Conservation (phyloP, 1,140 invertebrate species). For the Bombyx mandarina region DNA sequence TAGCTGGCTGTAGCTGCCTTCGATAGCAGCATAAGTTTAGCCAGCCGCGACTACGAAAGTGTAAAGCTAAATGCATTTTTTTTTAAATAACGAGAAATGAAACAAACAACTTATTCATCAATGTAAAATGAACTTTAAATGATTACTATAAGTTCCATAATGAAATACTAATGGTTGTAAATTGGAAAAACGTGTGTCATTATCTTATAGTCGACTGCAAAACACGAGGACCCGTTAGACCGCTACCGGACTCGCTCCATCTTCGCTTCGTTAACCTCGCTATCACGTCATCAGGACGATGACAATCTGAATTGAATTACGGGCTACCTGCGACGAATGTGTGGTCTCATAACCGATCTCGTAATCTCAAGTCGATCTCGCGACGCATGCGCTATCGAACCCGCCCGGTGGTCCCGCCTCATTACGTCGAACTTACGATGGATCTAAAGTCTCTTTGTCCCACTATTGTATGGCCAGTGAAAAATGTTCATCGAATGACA, state of each 20-base stretch:
- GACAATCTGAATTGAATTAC: slow-evolving; percentile 68
- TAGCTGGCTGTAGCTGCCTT: too few species aligned
- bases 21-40: too few species aligned
- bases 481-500: slow-evolving; percentile 57
- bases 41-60: too few species aligned
- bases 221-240: slow-evolving; percentile 32
- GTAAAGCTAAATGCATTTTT: too few species aligned
- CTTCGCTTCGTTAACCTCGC: slow-evolving; percentile 51
- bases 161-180: slow-evolving; percentile 7
- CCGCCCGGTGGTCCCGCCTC: slow-evolving; percentile 57
- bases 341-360: slow-evolving; percentile 59
- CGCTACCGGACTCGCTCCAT: slow-evolving; percentile 44
- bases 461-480: slow-evolving; percentile 53
- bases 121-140: too few species aligned
- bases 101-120: too few species aligned
- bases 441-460: slow-evolving; percentile 32
- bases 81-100: too few species aligned
- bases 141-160: slow-evolving; percentile 2
- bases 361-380: slow-evolving; percentile 57
- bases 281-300: slow-evolving; percentile 60
- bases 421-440: slow-evolving; percentile 48
- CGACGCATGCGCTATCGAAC: slow-evolving; percentile 47
- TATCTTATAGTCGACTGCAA: slow-evolving; percentile 17
- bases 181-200: slow-evolving; percentile 18
- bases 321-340: slow-evolving; percentile 60